These are phyloP conservation scores for Oreochromis tanganicae DNA, from an alignment of 2,113 vertebrate genomes.

Conservation along the genomic window DNA sequence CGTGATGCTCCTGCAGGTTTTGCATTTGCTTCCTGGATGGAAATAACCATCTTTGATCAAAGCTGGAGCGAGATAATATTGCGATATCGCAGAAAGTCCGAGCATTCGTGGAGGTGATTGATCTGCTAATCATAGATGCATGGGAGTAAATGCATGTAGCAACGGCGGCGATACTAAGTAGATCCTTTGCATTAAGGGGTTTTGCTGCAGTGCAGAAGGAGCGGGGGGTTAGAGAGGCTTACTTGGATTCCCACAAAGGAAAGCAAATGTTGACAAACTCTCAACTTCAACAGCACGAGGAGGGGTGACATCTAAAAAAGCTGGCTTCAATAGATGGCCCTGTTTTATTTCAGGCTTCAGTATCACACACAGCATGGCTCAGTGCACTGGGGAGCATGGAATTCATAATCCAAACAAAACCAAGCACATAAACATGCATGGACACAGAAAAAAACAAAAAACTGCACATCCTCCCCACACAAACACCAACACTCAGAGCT, in stretches of 20 bases:
- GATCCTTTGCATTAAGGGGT: background rate
- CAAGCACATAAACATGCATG: slow-evolving; percentile 7
- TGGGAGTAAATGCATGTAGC: background rate
- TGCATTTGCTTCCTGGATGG: slow-evolving; percentile 30
- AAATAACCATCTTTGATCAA: slow-evolving; percentile 46
- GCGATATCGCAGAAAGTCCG: slow-evolving; percentile 16
- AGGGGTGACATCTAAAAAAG: slow-evolving; percentile 39
- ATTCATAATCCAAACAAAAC: slow-evolving; percentile 44
- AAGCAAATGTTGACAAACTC: slow-evolving; percentile 38
- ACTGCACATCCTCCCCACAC: background rate
- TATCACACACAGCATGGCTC: slow-evolving; percentile 37
- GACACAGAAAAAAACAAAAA: background rate
- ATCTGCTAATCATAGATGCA: slow-evolving; percentile 30
- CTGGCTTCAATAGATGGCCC: slow-evolving; percentile 15
- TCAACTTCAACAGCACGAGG: slow-evolving; percentile 13
- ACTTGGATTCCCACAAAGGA: slow-evolving; percentile 1
- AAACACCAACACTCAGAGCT: slow-evolving; percentile 6
- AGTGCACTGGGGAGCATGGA: slow-evolving; percentile 10
- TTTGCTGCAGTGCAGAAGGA: slow-evolving; percentile 2
- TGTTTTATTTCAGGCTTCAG: slow-evolving; percentile 36
- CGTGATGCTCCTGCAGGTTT: slow-evolving; percentile 43
- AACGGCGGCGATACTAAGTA: background rate
- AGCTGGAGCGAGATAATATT: slow-evolving; percentile 10
- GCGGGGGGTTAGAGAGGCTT: background rate
- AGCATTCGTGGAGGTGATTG: background rate